Conservation (phyloP, 1,140 invertebrate species). For the Trypoxylus dichotomus region DNA sequence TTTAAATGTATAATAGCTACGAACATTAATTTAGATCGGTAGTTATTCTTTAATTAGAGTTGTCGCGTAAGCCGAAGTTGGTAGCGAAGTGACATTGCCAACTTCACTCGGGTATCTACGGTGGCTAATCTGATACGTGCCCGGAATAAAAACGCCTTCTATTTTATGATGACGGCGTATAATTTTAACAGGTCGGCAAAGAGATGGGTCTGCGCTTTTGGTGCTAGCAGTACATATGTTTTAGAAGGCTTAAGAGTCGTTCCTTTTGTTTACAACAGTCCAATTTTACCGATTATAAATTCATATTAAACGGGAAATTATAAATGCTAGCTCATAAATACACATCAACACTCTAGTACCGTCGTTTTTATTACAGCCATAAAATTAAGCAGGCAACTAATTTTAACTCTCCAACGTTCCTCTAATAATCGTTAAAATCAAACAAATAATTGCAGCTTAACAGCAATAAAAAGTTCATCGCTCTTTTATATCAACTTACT, state of each 20-base stretch:
- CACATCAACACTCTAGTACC: not conserved
- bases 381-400: not conserved
- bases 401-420: not conserved
- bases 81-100: constrained; percentile 25
- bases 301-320: not conserved
- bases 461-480: not conserved
- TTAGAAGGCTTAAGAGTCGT: not conserved
- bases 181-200: constrained; percentile 30
- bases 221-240: not conserved
- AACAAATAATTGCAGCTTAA: not conserved
- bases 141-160: constrained; percentile 4
- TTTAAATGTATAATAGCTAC: constrained; percentile 12
- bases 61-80: constrained; percentile 16
- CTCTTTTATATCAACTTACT: not conserved
- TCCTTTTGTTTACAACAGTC: not conserved
- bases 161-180: constrained; percentile 34
- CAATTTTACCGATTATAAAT: not conserved
- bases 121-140: constrained; percentile 31
- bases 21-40: constrained; percentile 28
- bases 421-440: not conserved
- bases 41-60: constrained; percentile 32
- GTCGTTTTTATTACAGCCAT: not conserved
- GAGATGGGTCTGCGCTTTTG: not conserved
- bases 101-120: constrained; percentile 23
- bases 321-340: not conserved